These are phyloP conservation scores for Heliornis fulica DNA, from an alignment of 2,113 vertebrate species.

Conservation along the genomic window DNA sequence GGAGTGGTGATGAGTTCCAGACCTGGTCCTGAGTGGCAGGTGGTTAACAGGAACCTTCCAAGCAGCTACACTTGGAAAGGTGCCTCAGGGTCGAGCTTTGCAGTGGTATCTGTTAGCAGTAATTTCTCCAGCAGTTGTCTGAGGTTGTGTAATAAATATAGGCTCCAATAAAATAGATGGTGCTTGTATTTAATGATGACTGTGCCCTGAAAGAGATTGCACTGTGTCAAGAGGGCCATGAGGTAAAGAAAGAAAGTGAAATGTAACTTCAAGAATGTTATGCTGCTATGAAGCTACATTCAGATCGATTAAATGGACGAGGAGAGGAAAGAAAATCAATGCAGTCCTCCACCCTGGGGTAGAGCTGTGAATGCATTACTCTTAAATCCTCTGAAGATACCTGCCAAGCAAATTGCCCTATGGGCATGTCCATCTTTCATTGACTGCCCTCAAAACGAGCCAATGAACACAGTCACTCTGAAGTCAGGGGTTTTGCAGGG, in stretches of 20 bases:
- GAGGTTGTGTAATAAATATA: slow-evolving; percentile 33
- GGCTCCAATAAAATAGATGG: slow-evolving; percentile 7
- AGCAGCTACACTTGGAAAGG: background rate
- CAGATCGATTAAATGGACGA: background rate
- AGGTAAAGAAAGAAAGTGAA: slow-evolving; percentile 6
- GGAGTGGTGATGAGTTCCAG: slow-evolving; percentile 50
- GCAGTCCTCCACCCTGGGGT: background rate
- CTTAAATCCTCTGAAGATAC: background rate
- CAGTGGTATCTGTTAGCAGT: background rate
- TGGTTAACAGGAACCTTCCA: background rate
- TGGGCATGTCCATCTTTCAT: background rate
- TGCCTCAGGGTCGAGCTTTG: background rate
- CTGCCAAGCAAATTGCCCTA: background rate
- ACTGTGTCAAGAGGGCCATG: background rate
- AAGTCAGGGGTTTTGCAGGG: background rate
- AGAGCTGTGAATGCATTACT: background rate
- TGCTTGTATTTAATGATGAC: background rate
- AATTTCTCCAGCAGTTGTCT: slow-evolving; percentile 22
- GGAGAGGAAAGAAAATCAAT: background rate
- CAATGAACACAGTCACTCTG: background rate
- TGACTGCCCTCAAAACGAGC: background rate
- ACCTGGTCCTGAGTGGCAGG: background rate
- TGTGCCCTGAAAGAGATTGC: background rate
- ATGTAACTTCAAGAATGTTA: background rate
- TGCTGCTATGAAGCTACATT: background rate